Evolutionary conservation across 2,113 vertebrate species (phyloP), one percentile per base, ranked within the genome.

Genomic region (Morone chrysops): DNA sequence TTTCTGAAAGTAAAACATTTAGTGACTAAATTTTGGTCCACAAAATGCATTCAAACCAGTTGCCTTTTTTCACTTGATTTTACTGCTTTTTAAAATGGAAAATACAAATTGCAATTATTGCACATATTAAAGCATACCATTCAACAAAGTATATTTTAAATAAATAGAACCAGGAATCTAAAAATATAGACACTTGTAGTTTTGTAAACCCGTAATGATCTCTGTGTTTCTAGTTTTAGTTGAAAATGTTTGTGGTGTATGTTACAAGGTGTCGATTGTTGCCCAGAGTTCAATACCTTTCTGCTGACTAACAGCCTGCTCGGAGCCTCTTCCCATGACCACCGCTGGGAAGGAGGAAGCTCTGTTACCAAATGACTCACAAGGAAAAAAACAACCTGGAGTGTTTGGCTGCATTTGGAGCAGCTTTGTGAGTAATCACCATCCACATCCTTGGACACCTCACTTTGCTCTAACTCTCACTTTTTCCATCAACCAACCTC

Each of bases 281-380:
- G 70, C 80, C 68, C 73, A 16, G 61, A 87, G 85, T 89, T 81
- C 83, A 80, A 85, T 92, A 70, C 77, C 81, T 93, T 91, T 90
- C 77, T 80, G 84, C 85, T 90, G 93, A 92, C 90, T 93, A 92
- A 91, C 84, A 86, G 88, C 73, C 87, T 80, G 66, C 67, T 75
- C 18, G 83, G 80, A 91, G 89, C 86, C 88, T 90, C 89, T 87
- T 91, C 90, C 70, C 81, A 83, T 88, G 90, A 88, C 87, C 91
- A 91, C 93, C 71, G 54, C 89, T 90, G 91, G 80, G 90, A 91
- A 84, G 80, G 84, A 92, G 88, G 92, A 93, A 92, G 88, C 82
- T 92, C 88, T 74, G 68, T 90, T 87, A 91, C 90, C 76, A 84
- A 62, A 91, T 94, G 94, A 93, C 84, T 94, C 94, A 94, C 70